Percentiles rank a stretch among this genome's conserved stretches.
Evolutionary conservation across 2,113 vertebrate species (phyloP).

Genomic region (Trichomycterus rosablanca): DNA sequence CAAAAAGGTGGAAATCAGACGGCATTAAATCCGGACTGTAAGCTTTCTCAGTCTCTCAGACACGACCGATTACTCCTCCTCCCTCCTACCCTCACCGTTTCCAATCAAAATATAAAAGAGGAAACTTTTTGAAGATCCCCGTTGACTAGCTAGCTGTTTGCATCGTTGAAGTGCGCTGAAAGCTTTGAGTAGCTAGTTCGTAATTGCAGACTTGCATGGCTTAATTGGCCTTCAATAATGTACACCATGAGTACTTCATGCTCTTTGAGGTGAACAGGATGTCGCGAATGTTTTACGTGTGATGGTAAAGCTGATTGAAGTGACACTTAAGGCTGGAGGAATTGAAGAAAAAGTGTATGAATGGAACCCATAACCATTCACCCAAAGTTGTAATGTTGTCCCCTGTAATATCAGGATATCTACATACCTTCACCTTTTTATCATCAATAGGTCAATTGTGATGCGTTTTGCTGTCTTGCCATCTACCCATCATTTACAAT

Average conservation of each 20-base stretch:
- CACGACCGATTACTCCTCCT: too few relatives aligned
- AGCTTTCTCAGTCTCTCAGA: too few relatives aligned
- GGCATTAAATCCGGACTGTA: too few relatives aligned
- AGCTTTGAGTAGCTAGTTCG: conserved; percentile 33
- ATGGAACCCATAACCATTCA: background rate
- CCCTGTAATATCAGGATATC: too few relatives aligned
- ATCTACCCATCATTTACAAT: conserved; percentile 15
- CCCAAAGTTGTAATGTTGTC: too few relatives aligned
- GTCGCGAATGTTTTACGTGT: conserved; percentile 43
- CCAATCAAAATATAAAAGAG: too few relatives aligned
- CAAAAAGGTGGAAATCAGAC: too few relatives aligned
- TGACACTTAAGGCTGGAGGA: conserved; percentile 25
- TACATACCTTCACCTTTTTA: too few relatives aligned
- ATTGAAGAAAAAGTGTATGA: background rate
- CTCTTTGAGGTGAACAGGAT: conserved; percentile 34
- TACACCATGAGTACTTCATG: conserved; percentile 32
- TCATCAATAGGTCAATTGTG: too few relatives aligned
- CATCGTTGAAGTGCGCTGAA: conserved; percentile 34
- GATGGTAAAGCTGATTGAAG: conserved; percentile 29
- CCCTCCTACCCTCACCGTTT: too few relatives aligned
- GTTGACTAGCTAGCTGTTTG: too few relatives aligned
- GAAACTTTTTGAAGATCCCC: too few relatives aligned
- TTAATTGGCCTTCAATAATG: conserved; percentile 50
- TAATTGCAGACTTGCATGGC: conserved; percentile 39
- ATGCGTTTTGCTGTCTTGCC: background rate